These are phyloP conservation scores for Tipula confusa DNA, from an alignment of 2,888 invertebrate genomes.

Conservation along the genomic window DNA sequence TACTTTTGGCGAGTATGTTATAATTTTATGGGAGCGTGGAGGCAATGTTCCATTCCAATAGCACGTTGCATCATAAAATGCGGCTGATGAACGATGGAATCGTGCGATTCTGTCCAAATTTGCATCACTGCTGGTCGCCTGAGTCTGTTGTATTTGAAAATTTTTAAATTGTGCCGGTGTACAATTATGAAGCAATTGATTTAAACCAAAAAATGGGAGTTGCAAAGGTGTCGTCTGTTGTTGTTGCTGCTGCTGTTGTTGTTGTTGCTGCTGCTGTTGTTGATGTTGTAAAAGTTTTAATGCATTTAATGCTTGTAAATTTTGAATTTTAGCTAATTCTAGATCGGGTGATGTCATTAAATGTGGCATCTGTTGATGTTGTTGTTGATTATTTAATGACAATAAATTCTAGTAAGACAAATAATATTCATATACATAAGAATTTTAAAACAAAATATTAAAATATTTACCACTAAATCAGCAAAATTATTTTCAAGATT, in stretches of 20 bases:
- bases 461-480: constrained; percentile 45
- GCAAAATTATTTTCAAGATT: constrained; percentile 44
- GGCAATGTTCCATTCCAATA: constrained; percentile 88
- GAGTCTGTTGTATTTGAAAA: constrained; percentile 37
- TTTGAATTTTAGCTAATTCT: constrained; percentile 46
- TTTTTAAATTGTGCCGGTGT: constrained; percentile 38
- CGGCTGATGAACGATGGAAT: constrained; percentile 48
- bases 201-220: constrained; percentile 37
- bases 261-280: constrained; percentile 40
- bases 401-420: background rate
- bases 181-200: constrained; percentile 37
- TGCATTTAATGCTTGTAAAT: constrained; percentile 46
- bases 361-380: constrained; percentile 34
- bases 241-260: constrained; percentile 37
- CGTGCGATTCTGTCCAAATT: constrained; percentile 47
- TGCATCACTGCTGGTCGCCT: constrained; percentile 39
- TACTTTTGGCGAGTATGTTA: constrained; percentile 84
- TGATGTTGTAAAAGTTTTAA: constrained; percentile 44
- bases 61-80: constrained; percentile 66
- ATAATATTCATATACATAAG: background rate
- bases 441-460: background rate
- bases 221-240: constrained; percentile 30
- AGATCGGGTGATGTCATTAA: constrained; percentile 41
- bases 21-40: constrained; percentile 62
- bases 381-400: constrained; percentile 38